Base-by-base conservation (phyloP, 2,113 vertebrate genomes). In the Hippocampus guttulatus region DNA sequence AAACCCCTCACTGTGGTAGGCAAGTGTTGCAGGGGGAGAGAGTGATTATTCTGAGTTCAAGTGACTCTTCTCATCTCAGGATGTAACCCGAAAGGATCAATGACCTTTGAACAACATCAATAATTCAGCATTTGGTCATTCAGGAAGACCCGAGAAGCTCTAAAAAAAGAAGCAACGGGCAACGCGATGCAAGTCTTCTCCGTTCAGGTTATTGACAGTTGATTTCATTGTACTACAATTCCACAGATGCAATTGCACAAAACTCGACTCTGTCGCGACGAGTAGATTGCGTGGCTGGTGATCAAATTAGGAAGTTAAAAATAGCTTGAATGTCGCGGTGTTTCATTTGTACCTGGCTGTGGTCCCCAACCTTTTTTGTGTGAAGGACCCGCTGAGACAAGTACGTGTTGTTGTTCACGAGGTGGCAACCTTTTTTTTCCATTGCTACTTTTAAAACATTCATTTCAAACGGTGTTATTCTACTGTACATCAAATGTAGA, bases 41-140 rank as follows among this genome's bases (percentile, higher is more conserved):
- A 71, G 74, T 68, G 75, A 78, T 75, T 71, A 76, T 67, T 27
- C 40, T 73, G 73, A 75, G 74, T 77, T 75, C 77, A 79, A 81
- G 70, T 76, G 79, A 84, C 30, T 87, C 75, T 81, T 78, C 33
- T 38, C 33, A 38, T 38, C 5, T 76, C 76, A 71, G 80, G 73
- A 75, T 69, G 49, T 64, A 75, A 75, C 55, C 71, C 76, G 75
- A 85, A 82, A 76, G 74, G 82, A 82, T 81, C 68, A 69, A 77
- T 85, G 76, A 52, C 75, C 74, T 88, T 85, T 82, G 72, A 82
- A 74, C 66, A 62, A 57, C 70, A 82, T 90, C 64, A 88, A 90
- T 88, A 78, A 90, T 91, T 85, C 75, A 91, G 54, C n/a, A 41
- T 71, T 76, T 85, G 81, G 84, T 85, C 85, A 83, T 79, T 87